Percentiles rank a stretch among this genome's conserved stretches.
phyloP scores from a whole-genome alignment of 2,888 invertebrate species.

The Ditula angustiorana region DNA sequence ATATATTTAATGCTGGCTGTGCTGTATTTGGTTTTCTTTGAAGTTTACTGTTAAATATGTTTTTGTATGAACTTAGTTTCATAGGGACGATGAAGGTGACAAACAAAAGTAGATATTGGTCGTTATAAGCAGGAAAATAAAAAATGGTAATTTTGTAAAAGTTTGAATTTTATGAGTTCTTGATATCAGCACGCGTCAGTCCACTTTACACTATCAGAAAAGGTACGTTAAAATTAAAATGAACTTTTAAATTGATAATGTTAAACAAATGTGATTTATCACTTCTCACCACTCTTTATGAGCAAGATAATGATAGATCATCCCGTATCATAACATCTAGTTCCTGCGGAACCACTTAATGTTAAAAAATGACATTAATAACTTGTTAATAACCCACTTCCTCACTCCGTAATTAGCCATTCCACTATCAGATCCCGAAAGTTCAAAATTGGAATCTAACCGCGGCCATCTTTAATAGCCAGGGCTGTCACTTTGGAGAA shows the following conservation, averaged over 20 bases:
- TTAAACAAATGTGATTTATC: conserved; percentile 17
- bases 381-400: conserved; percentile 37
- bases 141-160: too few relatives aligned
- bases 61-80: too few relatives aligned
- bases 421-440: conserved; percentile 40
- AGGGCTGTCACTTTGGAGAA: conserved; percentile 66
- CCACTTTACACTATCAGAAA: too few relatives aligned
- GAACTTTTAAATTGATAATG: neutral
- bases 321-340: conserved; percentile 26
- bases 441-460: conserved; percentile 48
- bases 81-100: too few relatives aligned
- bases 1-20: too few relatives aligned
- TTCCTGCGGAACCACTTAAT: conserved; percentile 37
- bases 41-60: too few relatives aligned
- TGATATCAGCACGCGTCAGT: too few relatives aligned
- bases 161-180: too few relatives aligned
- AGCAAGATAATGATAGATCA: conserved; percentile 22
- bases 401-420: conserved; percentile 36
- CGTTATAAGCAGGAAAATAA: too few relatives aligned
- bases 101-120: too few relatives aligned
- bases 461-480: conserved; percentile 58
- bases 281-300: conserved; percentile 4
- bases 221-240: too few relatives aligned
- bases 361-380: conserved; percentile 41
- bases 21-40: too few relatives aligned